Conservation (phyloP, 2,113 vertebrate species). For the Cavia aperea region DNA sequence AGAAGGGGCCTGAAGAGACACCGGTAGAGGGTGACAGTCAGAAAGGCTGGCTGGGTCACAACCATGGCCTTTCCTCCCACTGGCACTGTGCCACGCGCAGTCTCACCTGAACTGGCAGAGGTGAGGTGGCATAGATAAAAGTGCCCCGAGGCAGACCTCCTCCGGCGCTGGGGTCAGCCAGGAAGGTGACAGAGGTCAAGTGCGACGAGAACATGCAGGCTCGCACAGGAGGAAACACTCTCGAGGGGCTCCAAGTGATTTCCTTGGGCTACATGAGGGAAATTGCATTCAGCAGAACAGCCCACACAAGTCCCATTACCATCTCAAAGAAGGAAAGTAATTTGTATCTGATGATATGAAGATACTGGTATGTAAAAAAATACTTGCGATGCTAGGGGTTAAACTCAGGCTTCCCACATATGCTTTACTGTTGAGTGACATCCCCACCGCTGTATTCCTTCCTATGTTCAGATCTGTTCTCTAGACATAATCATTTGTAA, state of each 20-base stretch:
- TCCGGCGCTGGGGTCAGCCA: conserved; percentile 96
- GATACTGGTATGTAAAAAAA: not conserved
- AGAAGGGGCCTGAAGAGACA: conserved; percentile 86
- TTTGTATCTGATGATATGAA: not conserved
- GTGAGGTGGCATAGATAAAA: conserved; percentile 95
- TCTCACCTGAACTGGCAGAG: conserved; percentile 91
- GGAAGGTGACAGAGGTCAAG: conserved; percentile 93
- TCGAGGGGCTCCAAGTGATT: conserved; percentile 94
- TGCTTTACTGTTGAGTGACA: not conserved
- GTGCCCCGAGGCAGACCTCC: conserved; percentile 95
- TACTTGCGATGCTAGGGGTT: not conserved
- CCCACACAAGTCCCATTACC: not conserved
- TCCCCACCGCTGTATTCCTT: not conserved
- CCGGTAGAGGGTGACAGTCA: not conserved
- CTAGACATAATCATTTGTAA: not conserved
- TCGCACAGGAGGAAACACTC: conserved; percentile 95
- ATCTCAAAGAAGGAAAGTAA: not conserved
- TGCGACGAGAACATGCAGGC: conserved; percentile 98
- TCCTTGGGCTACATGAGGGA: conserved; percentile 85
- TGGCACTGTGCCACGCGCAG: accelerated
- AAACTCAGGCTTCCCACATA: not conserved
- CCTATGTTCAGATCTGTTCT: not conserved
- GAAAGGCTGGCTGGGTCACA: not conserved
- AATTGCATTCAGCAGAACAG: not conserved
- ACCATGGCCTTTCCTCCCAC: not conserved